Conservation (phyloP, 2,113 vertebrate genomes). For the Abramis brama region DNA sequence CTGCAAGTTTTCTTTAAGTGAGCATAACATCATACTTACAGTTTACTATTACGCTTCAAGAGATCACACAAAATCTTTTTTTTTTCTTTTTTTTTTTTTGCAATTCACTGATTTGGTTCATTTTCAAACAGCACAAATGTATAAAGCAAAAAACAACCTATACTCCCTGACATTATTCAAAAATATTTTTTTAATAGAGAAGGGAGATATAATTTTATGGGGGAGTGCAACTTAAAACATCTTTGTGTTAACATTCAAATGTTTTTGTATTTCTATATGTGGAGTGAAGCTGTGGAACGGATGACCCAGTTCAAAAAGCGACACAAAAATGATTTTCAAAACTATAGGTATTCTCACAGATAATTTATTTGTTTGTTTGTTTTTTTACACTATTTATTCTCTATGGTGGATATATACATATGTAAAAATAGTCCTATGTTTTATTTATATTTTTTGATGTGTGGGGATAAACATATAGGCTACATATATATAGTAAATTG, state of each 20-base stretch:
- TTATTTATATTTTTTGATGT: too few relatives aligned
- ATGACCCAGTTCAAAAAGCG: not conserved
- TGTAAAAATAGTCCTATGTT: too few relatives aligned
- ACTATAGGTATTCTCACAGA: too few relatives aligned
- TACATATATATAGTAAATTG: too few relatives aligned
- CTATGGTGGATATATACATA: too few relatives aligned
- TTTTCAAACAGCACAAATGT: not conserved
- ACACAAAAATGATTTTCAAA: not conserved
- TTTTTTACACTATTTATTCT: too few relatives aligned
- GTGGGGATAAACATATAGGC: too few relatives aligned
- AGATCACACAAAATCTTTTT: not conserved
- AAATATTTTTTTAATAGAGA: not conserved
- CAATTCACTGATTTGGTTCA: not conserved
- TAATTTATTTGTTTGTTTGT: too few relatives aligned
- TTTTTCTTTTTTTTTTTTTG: too few relatives aligned
- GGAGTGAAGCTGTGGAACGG: not conserved
- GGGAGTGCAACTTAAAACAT: not conserved
- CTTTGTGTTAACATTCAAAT: not conserved
- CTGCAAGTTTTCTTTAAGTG: too few relatives aligned
- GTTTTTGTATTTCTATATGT: not conserved
- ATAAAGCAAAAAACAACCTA: not conserved
- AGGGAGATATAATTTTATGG: not conserved
- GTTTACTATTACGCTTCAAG: too few relatives aligned
- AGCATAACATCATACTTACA: too few relatives aligned
- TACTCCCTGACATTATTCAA: not conserved